phyloP scores from a whole-genome alignment of 2,888 invertebrate species.

The Opisthograptis luteolata region DNA sequence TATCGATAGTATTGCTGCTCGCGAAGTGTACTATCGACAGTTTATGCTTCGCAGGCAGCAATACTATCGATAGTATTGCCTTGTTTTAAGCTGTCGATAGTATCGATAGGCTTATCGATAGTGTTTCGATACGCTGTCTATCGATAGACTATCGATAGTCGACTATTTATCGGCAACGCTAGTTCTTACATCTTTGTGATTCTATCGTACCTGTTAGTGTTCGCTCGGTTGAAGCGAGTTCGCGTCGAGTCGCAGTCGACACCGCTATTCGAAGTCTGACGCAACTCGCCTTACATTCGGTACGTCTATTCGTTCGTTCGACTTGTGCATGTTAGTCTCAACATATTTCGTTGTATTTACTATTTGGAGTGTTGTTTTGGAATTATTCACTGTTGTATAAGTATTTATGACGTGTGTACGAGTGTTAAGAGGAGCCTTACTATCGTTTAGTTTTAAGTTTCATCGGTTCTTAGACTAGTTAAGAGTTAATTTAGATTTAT shows the following conservation, averaged over 20 bases:
- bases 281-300: conserved; percentile 10
- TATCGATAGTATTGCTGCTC: no score
- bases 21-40: no score
- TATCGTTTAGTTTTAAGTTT: conserved; percentile 73
- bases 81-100: no score
- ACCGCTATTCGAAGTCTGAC: conserved; percentile 1
- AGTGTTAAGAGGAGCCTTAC: conserved; percentile 72
- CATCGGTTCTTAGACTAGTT: conserved; percentile 70
- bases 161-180: no score
- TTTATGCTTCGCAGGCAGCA: no score
- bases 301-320: conserved; percentile 49
- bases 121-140: no score
- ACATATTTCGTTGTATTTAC: conserved; percentile 73
- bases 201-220: conserved; percentile 56
- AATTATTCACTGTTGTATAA: conserved; percentile 80
- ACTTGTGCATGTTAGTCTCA: conserved; percentile 69
- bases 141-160: no score
- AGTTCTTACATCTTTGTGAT: conserved; percentile 66
- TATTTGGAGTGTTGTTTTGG: conserved; percentile 71
- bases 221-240: conserved; percentile 36
- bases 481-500: conserved; percentile 55
- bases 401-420: conserved; percentile 66
- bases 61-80: no score
- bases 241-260: conserved; percentile 32
- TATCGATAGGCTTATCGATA: no score